phyloP scores from a whole-genome alignment of 2,797 vertebrate species.

The Schizopygopsis pylzovi region DNA sequence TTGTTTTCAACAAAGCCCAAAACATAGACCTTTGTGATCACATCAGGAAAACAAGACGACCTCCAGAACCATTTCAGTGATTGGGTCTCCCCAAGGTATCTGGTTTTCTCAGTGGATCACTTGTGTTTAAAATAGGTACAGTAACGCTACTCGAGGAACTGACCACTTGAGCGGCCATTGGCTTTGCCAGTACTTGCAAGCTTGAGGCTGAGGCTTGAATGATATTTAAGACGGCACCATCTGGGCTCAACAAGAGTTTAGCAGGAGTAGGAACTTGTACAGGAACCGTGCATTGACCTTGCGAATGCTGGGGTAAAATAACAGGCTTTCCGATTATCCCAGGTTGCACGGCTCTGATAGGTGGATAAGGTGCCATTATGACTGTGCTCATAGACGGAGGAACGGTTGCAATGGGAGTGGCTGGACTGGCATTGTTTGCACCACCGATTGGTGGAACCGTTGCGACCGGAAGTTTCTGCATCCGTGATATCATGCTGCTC shows the following conservation, averaged over 20 bases:
- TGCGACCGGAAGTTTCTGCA: constrained; percentile 74
- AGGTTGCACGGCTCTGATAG: constrained; percentile 62
- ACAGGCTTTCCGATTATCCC: constrained; percentile 58
- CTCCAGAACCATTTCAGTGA: background rate
- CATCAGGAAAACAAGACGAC: background rate
- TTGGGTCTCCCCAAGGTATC: constrained; percentile 17
- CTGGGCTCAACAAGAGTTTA: constrained; percentile 89
- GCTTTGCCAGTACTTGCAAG: constrained; percentile 61
- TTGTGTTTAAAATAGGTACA: constrained; percentile 70
- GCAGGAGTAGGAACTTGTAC: constrained; percentile 74
- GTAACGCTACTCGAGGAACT: constrained; percentile 70
- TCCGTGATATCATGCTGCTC: constrained; percentile 66
- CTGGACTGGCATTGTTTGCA: constrained; percentile 70
- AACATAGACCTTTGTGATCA: background rate
- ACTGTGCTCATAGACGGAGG: constrained; percentile 67
- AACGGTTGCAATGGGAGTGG: constrained; percentile 65
- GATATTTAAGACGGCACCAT: constrained; percentile 88
- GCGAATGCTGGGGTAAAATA: constrained; percentile 56
- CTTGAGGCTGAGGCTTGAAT: constrained; percentile 74
- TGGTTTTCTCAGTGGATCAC: constrained; percentile 60
- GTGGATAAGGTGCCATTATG: constrained; percentile 65
- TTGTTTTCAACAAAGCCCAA: background rate
- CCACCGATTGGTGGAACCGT: constrained; percentile 78
- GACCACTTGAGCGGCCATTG: constrained; percentile 64
- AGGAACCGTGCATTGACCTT: constrained; percentile 62